Conservation (phyloP, 1,140 invertebrate species). For the Eciton burchellii region DNA sequence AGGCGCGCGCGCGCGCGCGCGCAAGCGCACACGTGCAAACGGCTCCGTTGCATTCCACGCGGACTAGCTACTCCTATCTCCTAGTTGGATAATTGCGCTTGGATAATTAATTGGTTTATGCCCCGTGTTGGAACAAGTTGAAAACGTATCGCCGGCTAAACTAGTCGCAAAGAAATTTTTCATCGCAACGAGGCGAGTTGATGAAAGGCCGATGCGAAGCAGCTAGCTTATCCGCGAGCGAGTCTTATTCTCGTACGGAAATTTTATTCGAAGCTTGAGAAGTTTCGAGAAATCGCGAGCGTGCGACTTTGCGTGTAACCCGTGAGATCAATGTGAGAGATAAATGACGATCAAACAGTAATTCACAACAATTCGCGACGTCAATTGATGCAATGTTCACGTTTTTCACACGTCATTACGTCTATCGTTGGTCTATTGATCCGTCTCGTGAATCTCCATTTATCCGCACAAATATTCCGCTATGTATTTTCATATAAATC, state of each 20-base stretch:
- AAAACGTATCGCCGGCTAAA: conserved; percentile 48
- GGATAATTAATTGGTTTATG: conserved; percentile 63
- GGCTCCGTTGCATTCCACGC: conserved; percentile 46
- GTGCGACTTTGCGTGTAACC: too few species aligned
- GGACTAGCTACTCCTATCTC: conserved; percentile 44
- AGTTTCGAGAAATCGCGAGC: too few species aligned
- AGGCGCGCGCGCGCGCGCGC: background rate
- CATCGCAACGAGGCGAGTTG: background rate
- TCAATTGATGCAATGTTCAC: conserved; percentile 10
- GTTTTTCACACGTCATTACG: too few species aligned
- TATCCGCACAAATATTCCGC: too few species aligned
- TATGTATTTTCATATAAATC: too few species aligned
- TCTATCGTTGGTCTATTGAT: too few species aligned
- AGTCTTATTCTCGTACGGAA: conserved; percentile 25
- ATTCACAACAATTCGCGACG: too few species aligned
- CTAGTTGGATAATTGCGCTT: conserved; percentile 56
- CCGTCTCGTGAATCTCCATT: too few species aligned
- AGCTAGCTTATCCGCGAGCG: too few species aligned
- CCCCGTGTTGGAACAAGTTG: conserved; percentile 39
- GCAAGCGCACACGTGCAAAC: conserved; percentile 6
- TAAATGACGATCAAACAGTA: too few species aligned
- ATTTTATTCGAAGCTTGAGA: conserved; percentile 50
- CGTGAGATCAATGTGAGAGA: too few species aligned
- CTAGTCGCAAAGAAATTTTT: conserved; percentile 43
- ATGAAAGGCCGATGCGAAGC: too few species aligned